Evolutionary conservation across 2,113 vertebrate species (phyloP).

Genomic region (Mesoclemmys tuberculata): DNA sequence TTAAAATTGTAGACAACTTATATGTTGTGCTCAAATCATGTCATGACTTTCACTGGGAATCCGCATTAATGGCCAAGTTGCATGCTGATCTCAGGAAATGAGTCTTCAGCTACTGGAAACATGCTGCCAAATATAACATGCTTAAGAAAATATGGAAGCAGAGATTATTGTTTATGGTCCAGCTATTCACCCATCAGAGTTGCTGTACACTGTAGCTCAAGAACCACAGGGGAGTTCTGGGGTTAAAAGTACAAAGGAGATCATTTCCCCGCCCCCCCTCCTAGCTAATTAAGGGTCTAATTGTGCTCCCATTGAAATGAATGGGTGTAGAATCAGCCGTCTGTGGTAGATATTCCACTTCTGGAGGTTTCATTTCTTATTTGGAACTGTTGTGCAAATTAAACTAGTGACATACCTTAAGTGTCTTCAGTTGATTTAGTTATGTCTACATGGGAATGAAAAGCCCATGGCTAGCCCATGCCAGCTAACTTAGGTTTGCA

Average conservation of each 20-base stretch:
- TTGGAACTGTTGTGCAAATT: background rate
- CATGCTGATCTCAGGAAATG: conserved; percentile 75
- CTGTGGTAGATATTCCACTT: background rate
- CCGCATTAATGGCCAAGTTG: conserved; percentile 60
- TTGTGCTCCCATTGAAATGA: background rate
- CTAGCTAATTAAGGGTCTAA: conserved; percentile 34
- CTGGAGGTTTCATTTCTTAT: background rate
- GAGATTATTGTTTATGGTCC: conserved; percentile 71
- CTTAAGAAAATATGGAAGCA: conserved; percentile 72
- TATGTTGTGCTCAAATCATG: background rate
- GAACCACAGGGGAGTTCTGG: conserved; percentile 16
- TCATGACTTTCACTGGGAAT: conserved; percentile 10
- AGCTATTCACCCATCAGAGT: conserved; percentile 41
- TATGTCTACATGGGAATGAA: background rate
- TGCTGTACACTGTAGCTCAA: conserved; percentile 30
- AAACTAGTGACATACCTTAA: background rate
- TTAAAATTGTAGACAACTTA: background rate
- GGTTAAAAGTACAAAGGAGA: conserved; percentile 12
- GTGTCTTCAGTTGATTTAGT: background rate
- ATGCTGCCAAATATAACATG: conserved; percentile 77
- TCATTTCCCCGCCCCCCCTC: conserved; percentile 34
- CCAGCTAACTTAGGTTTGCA: background rate
- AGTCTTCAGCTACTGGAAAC: conserved; percentile 75
- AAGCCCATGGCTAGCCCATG: background rate
- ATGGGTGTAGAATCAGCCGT: background rate